Evolutionary conservation across 1,140 invertebrate genomes (phyloP), one percentile per base, ranked within the genome.

Genomic region (Tetraneura akinire): DNA sequence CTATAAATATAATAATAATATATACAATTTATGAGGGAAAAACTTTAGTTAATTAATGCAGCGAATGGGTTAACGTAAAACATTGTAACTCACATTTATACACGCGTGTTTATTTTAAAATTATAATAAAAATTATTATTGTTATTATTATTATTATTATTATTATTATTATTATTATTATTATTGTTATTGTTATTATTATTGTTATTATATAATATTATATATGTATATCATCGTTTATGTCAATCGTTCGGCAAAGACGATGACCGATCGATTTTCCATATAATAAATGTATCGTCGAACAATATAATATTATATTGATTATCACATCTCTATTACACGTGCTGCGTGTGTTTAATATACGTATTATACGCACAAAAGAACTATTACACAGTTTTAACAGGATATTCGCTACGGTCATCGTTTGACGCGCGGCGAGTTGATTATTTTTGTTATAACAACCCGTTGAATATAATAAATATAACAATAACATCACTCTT

Each of bases 301-400:
- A 62, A 18, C 60, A 62, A 62, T n/a, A 62, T 18, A 29, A 18
- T 32, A 62, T 3, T 1, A 62, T 62, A 29, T 62, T 26, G 45
- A 71, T 45, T 21, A 13, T 21, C n/a, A 23, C 68, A 14, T 71
- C 49, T 71, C 68, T 49, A 51, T 71, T 71, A 71, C 47, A n/a
- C 45, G 42, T 47, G 26, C 57, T 57, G 14, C 26, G 57, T 14
- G 16, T 26, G 57, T 29, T 16, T 29, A n/a, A n/a, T n/a, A n/a
- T n/a, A 60, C 57, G 23, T 8, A 23, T n/a, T n/a, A n/a, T 60
- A 18, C 18, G 26, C 42, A 71, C 68, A 71, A 51, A 49, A 71
- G 45, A 71, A 71, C 68, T 49, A 71, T 71, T 71, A 49, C 47
- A 51, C 42, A 71, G 45, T 71, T 71, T 71, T 71, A 23, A 49